phyloP scores from a whole-genome alignment of 1,140 invertebrate genomes.

The Antheraea mylitta region DNA sequence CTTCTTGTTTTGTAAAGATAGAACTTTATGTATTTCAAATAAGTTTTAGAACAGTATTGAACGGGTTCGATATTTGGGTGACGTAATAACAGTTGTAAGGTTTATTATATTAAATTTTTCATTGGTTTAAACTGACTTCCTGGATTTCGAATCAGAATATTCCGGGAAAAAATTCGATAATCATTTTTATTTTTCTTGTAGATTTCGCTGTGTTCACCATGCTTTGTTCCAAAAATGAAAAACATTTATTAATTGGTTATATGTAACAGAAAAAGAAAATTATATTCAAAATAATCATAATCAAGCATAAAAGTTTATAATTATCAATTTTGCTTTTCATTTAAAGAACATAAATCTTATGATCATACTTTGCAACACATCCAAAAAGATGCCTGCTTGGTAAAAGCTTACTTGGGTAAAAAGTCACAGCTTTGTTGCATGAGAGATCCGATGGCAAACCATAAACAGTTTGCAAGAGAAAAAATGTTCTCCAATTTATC shows the following conservation, averaged over 20 bases:
- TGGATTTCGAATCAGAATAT: background rate
- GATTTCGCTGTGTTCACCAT: conserved; percentile 71
- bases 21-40: too few relatives aligned
- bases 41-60: too few relatives aligned
- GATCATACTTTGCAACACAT: background rate
- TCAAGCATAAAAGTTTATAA: background rate
- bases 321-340: conserved; percentile 3
- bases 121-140: too few relatives aligned
- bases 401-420: conserved; percentile 93
- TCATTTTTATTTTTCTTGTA: conserved; percentile 34
- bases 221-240: conserved; percentile 18
- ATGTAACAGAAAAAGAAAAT: conserved; percentile 29
- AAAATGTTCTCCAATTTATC: conserved; percentile 94
- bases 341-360: background rate
- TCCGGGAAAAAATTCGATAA: background rate
- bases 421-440: conserved; percentile 96
- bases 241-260: conserved; percentile 3
- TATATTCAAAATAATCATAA: background rate
- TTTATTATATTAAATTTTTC: too few relatives aligned
- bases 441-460: conserved; percentile 96
- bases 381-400: background rate
- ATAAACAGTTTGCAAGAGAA: conserved; percentile 94
- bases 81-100: too few relatives aligned
- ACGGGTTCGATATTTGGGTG: too few relatives aligned
- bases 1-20: too few relatives aligned